A percentile compares a stretch with the other conserved stretches of the same genome.
Conservation (phyloP, 37 sponge, comb jelly and placozoan genomes). For the Halisarca cf. caerulea region DNA sequence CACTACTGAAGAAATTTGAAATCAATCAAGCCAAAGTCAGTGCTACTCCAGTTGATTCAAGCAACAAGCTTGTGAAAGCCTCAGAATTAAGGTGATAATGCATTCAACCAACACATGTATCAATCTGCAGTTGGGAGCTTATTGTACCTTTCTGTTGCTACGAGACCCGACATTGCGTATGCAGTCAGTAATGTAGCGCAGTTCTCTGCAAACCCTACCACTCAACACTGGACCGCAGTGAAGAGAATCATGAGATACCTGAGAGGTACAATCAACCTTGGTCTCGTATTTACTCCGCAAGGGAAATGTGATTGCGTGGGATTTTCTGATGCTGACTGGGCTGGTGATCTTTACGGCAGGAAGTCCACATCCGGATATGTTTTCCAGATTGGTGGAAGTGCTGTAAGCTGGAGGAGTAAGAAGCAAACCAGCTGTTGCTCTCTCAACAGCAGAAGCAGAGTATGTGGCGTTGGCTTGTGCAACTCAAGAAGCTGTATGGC, state of each 20-base stretch:
- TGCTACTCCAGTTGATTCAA: slow-evolving; percentile 47
- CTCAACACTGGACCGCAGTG: slow-evolving; percentile 42
- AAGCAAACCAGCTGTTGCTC: slow-evolving; percentile 46
- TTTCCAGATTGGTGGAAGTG: slow-evolving; percentile 17
- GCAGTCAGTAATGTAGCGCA: slow-evolving; percentile 43
- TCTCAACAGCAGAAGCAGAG: slow-evolving; percentile 44
- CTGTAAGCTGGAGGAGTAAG: slow-evolving; percentile 43
- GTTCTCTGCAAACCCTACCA: slow-evolving; percentile 35
- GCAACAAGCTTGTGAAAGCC: slow-evolving; percentile 38
- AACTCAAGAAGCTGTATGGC: slow-evolving; percentile 50
- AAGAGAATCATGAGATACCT: slow-evolving; percentile 40
- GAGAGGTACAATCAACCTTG: slow-evolving; percentile 23
- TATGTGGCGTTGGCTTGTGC: slow-evolving; percentile 45
- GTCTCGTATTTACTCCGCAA: slow-evolving; percentile 24
- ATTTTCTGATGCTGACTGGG: slow-evolving; percentile 46
- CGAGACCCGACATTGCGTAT: slow-evolving; percentile 45
- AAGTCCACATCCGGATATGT: slow-evolving; percentile 33
- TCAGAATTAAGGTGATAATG: slow-evolving; percentile 13
- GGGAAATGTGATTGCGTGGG: slow-evolving; percentile 12
- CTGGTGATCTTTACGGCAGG: slow-evolving; percentile 12
- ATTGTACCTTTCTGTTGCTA: slow-evolving; percentile 31
- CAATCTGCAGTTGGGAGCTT: slow-evolving; percentile 52
- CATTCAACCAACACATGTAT: slow-evolving; percentile 29
- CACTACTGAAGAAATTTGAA: slow-evolving; percentile 44
- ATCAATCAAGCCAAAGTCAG: slow-evolving; percentile 40